Conservation (phyloP, 1,140 invertebrate genomes). For the Zaprionus taronus region DNA sequence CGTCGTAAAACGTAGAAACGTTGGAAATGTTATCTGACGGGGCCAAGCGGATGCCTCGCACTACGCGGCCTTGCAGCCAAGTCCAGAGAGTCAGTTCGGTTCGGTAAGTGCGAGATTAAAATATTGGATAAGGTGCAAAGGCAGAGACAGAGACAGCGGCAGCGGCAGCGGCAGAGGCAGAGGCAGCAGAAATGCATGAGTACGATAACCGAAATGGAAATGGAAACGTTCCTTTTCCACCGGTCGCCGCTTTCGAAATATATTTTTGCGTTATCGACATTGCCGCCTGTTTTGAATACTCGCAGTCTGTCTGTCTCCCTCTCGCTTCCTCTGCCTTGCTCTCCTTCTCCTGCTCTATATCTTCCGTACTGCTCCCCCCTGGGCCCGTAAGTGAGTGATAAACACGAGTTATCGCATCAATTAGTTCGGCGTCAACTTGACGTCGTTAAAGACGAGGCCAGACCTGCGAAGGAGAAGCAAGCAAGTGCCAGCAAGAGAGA, state of each 20-base stretch:
- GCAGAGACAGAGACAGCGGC: constrained; percentile 25
- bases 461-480: constrained; percentile 11
- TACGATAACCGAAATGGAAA: constrained; percentile 59
- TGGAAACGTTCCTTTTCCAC: constrained; percentile 59
- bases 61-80: not conserved
- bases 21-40: constrained; percentile 60
- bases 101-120: constrained; percentile 79
- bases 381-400: constrained; percentile 75
- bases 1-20: constrained; percentile 4
- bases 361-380: constrained; percentile 5
- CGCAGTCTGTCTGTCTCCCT: not conserved
- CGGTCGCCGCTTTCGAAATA: constrained; percentile 17
- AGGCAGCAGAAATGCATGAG: constrained; percentile 66
- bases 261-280: constrained; percentile 12
- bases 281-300: constrained; percentile 70
- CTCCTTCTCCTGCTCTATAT: not conserved
- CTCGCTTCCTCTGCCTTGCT: not conserved
- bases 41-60: constrained; percentile 10
- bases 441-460: constrained; percentile 74
- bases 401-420: constrained; percentile 83
- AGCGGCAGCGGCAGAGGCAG: constrained; percentile 5
- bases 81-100: constrained; percentile 3
- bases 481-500: constrained; percentile 2
- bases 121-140: constrained; percentile 73
- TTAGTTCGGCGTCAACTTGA: constrained; percentile 82